These are phyloP conservation scores for Pelusios castaneus DNA, from an alignment of 2,113 vertebrate species.

Conservation along the genomic window DNA sequence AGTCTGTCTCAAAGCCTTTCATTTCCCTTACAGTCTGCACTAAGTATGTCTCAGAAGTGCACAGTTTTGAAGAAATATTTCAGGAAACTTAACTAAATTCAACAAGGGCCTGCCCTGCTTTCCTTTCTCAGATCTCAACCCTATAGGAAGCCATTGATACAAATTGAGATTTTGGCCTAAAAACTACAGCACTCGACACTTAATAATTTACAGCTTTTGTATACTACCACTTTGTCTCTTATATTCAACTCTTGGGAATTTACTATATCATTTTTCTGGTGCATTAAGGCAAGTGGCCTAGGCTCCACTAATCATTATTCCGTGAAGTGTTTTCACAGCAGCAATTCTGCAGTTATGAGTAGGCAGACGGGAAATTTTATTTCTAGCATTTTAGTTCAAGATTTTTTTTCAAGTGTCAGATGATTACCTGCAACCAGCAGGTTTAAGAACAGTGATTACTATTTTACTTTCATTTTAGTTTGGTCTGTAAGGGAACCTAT, in stretches of 20 bases:
- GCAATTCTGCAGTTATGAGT: background rate
- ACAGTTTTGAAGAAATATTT: background rate
- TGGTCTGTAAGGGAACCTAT: fast-evolving
- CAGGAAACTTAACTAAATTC: background rate
- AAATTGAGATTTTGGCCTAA: background rate
- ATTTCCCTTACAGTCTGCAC: background rate
- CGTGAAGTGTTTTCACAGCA: background rate
- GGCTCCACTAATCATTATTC: too few relatives aligned
- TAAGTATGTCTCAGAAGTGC: background rate
- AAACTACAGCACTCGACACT: background rate
- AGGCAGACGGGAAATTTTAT: background rate
- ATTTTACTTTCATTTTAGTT: fast-evolving
- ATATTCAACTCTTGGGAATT: background rate
- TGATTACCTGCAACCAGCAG: background rate
- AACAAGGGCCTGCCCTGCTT: background rate
- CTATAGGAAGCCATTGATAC: background rate
- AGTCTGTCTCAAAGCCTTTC: background rate
- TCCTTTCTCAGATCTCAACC: background rate
- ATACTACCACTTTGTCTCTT: background rate
- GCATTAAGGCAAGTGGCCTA: background rate
- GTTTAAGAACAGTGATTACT: background rate
- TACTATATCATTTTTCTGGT: background rate
- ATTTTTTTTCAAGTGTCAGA: background rate
- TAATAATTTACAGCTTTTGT: background rate
- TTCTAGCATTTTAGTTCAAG: background rate